Percentiles rank a stretch among this genome's conserved stretches.
Conservation (phyloP, 2,797 vertebrate species). For the Babyrousa celebensis region DNA sequence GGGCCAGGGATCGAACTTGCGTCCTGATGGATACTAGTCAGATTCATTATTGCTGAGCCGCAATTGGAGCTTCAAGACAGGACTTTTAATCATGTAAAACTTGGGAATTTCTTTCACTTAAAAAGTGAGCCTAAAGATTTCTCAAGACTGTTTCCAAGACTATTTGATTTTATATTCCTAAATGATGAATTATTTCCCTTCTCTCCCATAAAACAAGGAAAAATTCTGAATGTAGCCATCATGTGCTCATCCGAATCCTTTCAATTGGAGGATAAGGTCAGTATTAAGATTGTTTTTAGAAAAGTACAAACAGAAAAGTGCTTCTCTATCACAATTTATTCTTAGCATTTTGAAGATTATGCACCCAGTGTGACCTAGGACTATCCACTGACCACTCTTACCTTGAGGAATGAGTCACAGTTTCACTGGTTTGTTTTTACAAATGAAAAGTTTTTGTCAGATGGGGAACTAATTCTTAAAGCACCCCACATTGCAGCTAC, state of each 20-base stretch:
- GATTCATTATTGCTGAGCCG: no score
- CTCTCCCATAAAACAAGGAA: conserved; percentile 9
- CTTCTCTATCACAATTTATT: conserved; percentile 28
- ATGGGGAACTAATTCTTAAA: neutral
- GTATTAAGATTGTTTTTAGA: neutral
- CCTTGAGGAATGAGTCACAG: conserved; percentile 15
- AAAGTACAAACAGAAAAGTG: conserved; percentile 61
- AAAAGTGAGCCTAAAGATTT: conserved; percentile 42
- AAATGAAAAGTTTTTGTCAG: conserved; percentile 43
- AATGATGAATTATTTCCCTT: neutral
- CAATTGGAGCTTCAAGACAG: neutral
- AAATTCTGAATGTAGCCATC: conserved; percentile 4
- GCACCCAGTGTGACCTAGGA: neutral
- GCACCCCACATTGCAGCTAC: neutral
- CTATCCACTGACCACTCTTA: conserved; percentile 36
- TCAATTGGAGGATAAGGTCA: neutral
- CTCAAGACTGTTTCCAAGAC: conserved; percentile 21
- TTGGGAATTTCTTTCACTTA: neutral
- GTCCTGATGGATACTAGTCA: no score
- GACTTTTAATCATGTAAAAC: conserved; percentile 54
- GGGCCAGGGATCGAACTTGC: no score
- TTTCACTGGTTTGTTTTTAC: conserved; percentile 38
- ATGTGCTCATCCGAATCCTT: conserved; percentile 13
- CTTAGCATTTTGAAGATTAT: conserved; percentile 14
- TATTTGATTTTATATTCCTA: conserved; percentile 52